These are phyloP conservation scores for Ditylenchus dipsaci DNA, from an alignment of 1,140 invertebrate genomes.

Conservation along the genomic window DNA sequence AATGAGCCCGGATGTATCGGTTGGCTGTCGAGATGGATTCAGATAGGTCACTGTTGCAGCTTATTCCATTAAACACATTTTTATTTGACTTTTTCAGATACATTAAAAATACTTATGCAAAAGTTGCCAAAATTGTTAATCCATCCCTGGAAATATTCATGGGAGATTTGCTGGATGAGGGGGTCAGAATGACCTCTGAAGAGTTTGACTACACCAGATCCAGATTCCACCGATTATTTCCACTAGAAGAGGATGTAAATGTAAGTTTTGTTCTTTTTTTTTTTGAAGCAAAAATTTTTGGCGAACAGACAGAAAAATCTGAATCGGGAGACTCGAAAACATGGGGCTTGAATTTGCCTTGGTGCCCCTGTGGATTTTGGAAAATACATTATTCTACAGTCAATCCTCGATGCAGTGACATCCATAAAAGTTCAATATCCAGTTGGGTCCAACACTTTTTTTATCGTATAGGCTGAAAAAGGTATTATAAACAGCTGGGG, in stretches of 20 bases:
- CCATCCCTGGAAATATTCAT: slow-evolving; percentile 35
- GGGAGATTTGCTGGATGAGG: slow-evolving; percentile 41
- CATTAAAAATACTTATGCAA: slow-evolving; percentile 13
- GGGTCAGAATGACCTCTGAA: slow-evolving; percentile 21
- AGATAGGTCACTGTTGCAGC: slow-evolving; percentile 20
- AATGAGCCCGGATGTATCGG: slow-evolving; percentile 33
- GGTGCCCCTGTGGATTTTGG: no score
- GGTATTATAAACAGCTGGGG: no score
- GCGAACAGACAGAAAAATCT: no score
- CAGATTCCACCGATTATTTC: slow-evolving; percentile 34
- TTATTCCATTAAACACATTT: no score
- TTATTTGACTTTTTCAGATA: slow-evolving; percentile 23
- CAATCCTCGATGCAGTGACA: no score
- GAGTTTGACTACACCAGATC: slow-evolving; percentile 24
- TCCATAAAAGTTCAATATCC: no score
- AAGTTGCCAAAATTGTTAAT: neutral
- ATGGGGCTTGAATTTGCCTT: no score
- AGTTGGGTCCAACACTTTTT: no score
- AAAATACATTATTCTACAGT: no score
- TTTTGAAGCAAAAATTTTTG: no score
- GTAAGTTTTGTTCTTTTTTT: slow-evolving; percentile 21
- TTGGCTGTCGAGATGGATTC: slow-evolving; percentile 24
- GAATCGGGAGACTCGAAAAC: no score
- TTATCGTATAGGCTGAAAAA: no score
- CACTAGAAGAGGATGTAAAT: slow-evolving; percentile 13